These are phyloP conservation scores for Scomber scombrus DNA, from an alignment of 2,113 vertebrate genomes.

Conservation along the genomic window DNA sequence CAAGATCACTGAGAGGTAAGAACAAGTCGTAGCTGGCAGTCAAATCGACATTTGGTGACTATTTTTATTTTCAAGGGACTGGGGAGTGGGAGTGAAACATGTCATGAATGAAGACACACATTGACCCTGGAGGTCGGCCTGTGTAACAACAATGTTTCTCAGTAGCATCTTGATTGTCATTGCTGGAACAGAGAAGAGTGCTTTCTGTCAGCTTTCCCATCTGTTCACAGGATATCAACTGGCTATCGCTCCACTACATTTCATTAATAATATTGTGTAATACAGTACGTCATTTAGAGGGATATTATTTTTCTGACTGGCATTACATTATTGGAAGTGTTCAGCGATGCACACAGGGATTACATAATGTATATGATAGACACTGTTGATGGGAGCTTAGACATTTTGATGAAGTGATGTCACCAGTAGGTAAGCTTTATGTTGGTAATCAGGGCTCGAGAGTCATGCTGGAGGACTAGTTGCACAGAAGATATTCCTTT, in stretches of 20 bases:
- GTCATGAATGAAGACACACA: neutral
- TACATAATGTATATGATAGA: neutral
- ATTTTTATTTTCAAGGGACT: neutral
- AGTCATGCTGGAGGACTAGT: neutral
- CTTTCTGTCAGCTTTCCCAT: conserved; percentile 5
- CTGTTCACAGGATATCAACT: conserved; percentile 19
- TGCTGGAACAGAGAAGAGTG: neutral
- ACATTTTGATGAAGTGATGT: neutral
- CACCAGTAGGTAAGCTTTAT: neutral
- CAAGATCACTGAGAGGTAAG: conserved; percentile 89
- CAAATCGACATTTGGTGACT: neutral
- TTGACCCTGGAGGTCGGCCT: neutral
- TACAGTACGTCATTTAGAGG: neutral
- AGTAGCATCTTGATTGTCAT: neutral
- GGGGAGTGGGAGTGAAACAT: neutral
- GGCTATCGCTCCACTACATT: neutral
- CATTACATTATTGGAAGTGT: neutral
- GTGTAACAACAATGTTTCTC: conserved; percentile 2
- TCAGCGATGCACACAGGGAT: neutral
- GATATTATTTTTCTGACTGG: neutral
- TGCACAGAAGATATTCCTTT: neutral
- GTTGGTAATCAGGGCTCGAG: neutral
- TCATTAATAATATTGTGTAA: conserved; percentile 7
- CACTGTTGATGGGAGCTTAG: neutral
- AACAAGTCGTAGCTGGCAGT: neutral